Base-by-base conservation (phyloP, 2,797 vertebrate species). In the Vipera ursinii region DNA sequence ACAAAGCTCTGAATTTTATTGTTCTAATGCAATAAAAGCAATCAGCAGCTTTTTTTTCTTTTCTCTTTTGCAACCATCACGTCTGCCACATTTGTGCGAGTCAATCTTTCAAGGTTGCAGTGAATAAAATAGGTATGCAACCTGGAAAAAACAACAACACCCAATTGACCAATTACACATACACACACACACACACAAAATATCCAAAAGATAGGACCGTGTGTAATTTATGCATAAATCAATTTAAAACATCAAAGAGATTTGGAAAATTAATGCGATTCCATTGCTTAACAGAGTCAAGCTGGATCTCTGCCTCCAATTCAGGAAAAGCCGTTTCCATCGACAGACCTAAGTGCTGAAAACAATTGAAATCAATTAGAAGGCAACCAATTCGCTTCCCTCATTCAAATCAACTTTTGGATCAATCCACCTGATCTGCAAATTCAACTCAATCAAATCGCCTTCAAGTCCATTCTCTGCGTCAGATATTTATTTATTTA, bases 1-100 rank as follows among this genome's bases (percentile, higher is more conserved):
- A 26, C 60, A 24, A 7, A 12, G 4, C 0, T 69, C 63, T 96
- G 61, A 56, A 93, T 91, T 91, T 93, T 51, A 44, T 89, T 89
- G 24, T 89, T 14, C 13, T 92, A 28, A 0, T 28, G 28, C 14
- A 92, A 57, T 86, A 89, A 61, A 44, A 44, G n/a, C 55, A 38
- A 3, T 12, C 56, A 38, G 53, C 59, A 38, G 56, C 90, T 86
- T 59, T 91, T 61, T 90, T 63, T 1, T 1, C 38, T 38, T 38
- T 38, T 38, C 38, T 14, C 14, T n/a, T 82, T 53, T 38, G 63
- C 91, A 94, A 88, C 86, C 59, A 48, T 61, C 38, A 61, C 3
- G 2, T 8, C 8, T 92, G 26, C 22, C 59, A 57, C 6, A 22
- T n/a, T 48, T 60, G 22, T 10, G 38, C 2, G 8, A n/a, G 44